These are phyloP conservation scores for Calypte anna DNA, from an alignment of 2,113 vertebrate genomes.

Conservation along the genomic window DNA sequence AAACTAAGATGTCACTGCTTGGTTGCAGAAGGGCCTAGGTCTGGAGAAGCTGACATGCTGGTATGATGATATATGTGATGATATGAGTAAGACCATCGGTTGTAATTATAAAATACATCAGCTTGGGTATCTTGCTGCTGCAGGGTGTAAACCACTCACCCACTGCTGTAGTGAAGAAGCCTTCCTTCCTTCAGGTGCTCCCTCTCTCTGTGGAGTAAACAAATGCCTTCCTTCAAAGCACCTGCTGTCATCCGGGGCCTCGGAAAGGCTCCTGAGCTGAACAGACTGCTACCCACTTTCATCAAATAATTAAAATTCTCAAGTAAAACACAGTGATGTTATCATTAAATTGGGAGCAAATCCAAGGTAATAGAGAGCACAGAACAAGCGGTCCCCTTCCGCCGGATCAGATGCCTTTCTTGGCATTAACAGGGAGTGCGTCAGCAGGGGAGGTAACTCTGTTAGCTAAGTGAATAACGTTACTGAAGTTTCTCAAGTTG, in stretches of 20 bases:
- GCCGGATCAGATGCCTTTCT: slow-evolving; percentile 56
- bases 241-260: neutral
- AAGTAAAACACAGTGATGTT: slow-evolving; percentile 5
- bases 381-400: slow-evolving; percentile 54
- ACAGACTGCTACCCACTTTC: neutral
- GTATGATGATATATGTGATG: neutral
- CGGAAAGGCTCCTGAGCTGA: neutral
- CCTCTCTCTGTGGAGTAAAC: neutral
- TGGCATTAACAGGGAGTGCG: slow-evolving; percentile 58
- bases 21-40: neutral
- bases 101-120: slow-evolving; percentile 18
- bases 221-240: neutral
- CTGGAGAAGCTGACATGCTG: neutral
- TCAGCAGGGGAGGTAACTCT: slow-evolving; percentile 59
- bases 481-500: slow-evolving; percentile 56
- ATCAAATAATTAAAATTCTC: slow-evolving; percentile 11
- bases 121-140: neutral
- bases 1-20: neutral
- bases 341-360: slow-evolving; percentile 35
- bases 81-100: accelerated
- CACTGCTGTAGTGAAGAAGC: neutral
- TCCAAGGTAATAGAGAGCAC: slow-evolving; percentile 23
- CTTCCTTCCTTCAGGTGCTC: neutral
- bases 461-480: slow-evolving; percentile 53
- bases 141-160: slow-evolving; percentile 12